Percentiles rank a stretch among this genome's conserved stretches.
phyloP scores from a whole-genome alignment of 2,888 invertebrate genomes.

The Drymonia ruficornis region DNA sequence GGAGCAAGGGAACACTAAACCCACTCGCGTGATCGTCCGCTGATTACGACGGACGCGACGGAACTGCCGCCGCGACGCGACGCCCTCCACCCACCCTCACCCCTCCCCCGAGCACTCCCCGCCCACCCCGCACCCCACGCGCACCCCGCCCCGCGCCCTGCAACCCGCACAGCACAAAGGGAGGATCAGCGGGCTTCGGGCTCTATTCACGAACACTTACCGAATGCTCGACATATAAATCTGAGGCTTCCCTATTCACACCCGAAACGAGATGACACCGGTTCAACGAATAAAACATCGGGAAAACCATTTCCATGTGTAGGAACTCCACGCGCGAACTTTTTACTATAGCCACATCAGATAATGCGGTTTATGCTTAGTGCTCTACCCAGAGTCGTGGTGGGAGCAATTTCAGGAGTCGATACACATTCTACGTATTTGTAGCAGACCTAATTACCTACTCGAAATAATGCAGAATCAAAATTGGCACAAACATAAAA shows the following conservation, averaged over 20 bases:
- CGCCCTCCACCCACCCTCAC: not conserved
- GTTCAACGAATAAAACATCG: conserved; percentile 3
- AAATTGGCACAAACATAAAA: not conserved
- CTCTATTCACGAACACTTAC: conserved; percentile 10
- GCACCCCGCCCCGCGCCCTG: not conserved
- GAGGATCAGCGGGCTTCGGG: conserved; percentile 17
- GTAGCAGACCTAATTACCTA: not conserved
- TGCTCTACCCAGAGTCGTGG: no score
- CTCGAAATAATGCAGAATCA: not conserved
- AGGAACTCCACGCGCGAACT: not conserved
- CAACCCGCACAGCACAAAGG: conserved; percentile 4
- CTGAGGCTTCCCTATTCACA: conserved; percentile 2
- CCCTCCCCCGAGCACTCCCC: conserved; percentile 1
- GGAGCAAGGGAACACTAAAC: conserved; percentile 23
- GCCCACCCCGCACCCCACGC: conserved; percentile 4
- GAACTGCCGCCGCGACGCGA: conserved; percentile 16
- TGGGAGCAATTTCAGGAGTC: no score
- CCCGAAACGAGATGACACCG: not conserved
- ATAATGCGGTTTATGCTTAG: not conserved
- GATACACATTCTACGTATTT: no score
- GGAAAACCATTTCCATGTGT: not conserved
- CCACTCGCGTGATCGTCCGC: conserved; percentile 20
- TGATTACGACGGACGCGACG: conserved; percentile 18
- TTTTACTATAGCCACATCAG: not conserved
- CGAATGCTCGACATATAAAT: conserved; percentile 5